phyloP scores from a whole-genome alignment of 2,888 invertebrate species.

The Aphrophora alni region DNA sequence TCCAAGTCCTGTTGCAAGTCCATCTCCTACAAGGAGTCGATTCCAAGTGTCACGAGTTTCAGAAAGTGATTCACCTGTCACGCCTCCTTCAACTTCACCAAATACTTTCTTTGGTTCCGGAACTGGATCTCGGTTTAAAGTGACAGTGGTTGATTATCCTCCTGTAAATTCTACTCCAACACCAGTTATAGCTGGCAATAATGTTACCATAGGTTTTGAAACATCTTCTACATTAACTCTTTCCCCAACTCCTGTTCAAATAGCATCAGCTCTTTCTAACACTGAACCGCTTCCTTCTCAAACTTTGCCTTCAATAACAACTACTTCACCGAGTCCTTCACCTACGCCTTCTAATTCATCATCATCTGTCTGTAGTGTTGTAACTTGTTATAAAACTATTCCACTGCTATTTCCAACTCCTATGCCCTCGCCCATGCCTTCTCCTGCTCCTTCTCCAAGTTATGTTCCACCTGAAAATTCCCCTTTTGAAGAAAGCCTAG shows the following conservation, averaged over 20 bases:
- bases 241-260: conserved; percentile 20
- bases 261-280: conserved; percentile 1
- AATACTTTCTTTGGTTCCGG: conserved; percentile 63
- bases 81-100: conserved; percentile 55
- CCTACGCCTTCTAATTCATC: not conserved
- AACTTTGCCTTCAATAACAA: not conserved
- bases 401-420: conserved; percentile 29
- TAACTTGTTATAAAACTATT: conserved; percentile 15
- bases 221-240: conserved; percentile 55
- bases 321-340: not conserved
- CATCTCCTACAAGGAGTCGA: conserved; percentile 56
- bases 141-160: conserved; percentile 55
- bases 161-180: conserved; percentile 47
- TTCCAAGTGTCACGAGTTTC: conserved; percentile 60
- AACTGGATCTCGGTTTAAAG: conserved; percentile 55
- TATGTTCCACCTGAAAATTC: conserved; percentile 17
- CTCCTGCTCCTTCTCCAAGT: conserved; percentile 18
- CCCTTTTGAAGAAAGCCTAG: conserved; percentile 3
- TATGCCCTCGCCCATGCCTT: conserved; percentile 31
- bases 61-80: conserved; percentile 58
- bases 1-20: conserved; percentile 71
- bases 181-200: conserved; percentile 49
- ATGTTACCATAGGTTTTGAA: conserved; percentile 58
- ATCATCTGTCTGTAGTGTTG: not conserved
- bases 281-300: not conserved